Evolutionary conservation across 1,140 invertebrate species (phyloP).

Genomic region (Bombus sibiricus): DNA sequence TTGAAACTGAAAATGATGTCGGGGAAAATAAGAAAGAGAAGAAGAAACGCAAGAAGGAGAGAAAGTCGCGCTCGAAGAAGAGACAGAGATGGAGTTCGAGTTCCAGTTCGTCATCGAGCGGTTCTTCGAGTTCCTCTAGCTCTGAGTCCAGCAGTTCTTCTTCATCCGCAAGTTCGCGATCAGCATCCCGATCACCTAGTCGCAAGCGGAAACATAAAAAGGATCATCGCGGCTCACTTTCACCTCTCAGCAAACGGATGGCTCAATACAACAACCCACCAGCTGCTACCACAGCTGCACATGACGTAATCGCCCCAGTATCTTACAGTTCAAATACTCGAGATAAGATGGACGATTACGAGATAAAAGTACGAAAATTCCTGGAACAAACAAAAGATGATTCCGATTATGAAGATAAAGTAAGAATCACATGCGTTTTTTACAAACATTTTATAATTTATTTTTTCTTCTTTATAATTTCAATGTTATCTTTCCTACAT

Average conservation of each 20-base stretch:
- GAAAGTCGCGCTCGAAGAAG: conserved; percentile 88
- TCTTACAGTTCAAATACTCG: conserved; percentile 81
- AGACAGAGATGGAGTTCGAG: conserved; percentile 85
- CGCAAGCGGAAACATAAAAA: conserved; percentile 88
- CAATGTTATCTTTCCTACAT: background rate
- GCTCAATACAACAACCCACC: conserved; percentile 83
- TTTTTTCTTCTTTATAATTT: background rate
- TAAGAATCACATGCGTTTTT: conserved; percentile 43
- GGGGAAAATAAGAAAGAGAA: conserved; percentile 86
- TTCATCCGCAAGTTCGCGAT: conserved; percentile 86
- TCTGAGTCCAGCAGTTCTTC: conserved; percentile 83
- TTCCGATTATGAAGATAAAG: conserved; percentile 91
- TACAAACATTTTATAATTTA: background rate
- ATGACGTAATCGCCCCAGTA: conserved; percentile 85
- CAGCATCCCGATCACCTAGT: conserved; percentile 83
- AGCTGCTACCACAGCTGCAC: conserved; percentile 81
- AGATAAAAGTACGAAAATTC: conserved; percentile 89
- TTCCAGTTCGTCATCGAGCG: conserved; percentile 86
- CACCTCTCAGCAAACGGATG: conserved; percentile 91
- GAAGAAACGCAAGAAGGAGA: conserved; percentile 88
- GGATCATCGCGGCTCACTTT: conserved; percentile 86
- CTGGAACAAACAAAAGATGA: conserved; percentile 91
- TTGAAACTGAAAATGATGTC: conserved; percentile 74
- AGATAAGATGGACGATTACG: conserved; percentile 86
- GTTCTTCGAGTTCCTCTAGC: conserved; percentile 84